A percentile compares a stretch with the other conserved stretches of the same genome.
These are phyloP conservation scores for Larimichthys polyactis DNA, from an alignment of 2,113 vertebrate genomes.

Conservation along the genomic window DNA sequence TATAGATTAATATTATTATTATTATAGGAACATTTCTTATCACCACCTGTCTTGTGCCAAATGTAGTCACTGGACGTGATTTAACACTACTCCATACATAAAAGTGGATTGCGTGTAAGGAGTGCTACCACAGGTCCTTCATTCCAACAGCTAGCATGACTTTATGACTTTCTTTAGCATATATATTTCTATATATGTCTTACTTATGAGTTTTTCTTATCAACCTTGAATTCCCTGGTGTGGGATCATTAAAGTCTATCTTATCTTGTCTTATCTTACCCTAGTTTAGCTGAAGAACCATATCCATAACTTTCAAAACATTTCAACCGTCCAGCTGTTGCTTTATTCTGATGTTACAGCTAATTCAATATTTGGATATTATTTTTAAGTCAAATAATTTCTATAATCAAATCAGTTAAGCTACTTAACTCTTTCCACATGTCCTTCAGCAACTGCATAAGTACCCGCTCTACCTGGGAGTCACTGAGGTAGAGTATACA, in stretches of 20 bases:
- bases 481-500: not conserved
- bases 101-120: too few species aligned
- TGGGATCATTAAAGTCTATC: too few species aligned
- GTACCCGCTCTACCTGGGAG: not conserved
- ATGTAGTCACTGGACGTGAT: not conserved
- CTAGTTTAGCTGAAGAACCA: not conserved
- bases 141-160: too few species aligned
- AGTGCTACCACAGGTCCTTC: too few species aligned
- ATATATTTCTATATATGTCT: too few species aligned
- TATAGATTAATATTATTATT: too few species aligned
- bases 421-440: not conserved
- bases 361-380: not conserved
- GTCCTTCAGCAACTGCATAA: not conserved
- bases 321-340: too few species aligned
- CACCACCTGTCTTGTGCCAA: not conserved
- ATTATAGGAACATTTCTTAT: not conserved
- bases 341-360: not conserved
- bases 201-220: too few species aligned
- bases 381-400: not conserved
- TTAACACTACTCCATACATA: not conserved
- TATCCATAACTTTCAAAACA: not conserved
- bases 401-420: not conserved
- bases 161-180: too few species aligned
- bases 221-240: too few species aligned
- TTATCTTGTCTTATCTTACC: too few species aligned